phyloP scores from a whole-genome alignment of 2,113 vertebrate genomes.

The Labrus mixtus region DNA sequence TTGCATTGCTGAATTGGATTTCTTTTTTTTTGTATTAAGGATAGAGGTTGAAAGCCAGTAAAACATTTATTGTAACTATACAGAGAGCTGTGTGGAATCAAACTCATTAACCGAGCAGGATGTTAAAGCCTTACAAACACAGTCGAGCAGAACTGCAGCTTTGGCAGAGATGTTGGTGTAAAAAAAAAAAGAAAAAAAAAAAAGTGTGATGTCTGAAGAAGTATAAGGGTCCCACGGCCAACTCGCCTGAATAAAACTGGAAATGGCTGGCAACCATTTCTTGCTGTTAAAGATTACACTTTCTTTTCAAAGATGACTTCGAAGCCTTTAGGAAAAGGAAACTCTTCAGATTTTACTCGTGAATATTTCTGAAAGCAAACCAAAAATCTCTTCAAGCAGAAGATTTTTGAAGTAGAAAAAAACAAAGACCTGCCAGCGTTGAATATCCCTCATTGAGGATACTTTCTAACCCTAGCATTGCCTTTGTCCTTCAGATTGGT shows the following conservation, averaged over 20 bases:
- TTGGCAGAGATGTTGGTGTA: conserved; percentile 6
- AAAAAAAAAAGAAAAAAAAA: not conserved
- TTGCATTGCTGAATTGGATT: conserved; percentile 13
- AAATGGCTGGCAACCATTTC: conserved; percentile 24
- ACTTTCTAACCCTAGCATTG: conserved; percentile 4
- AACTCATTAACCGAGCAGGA: conserved; percentile 23
- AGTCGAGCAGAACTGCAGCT: conserved; percentile 15
- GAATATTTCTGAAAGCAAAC: conserved; percentile 7
- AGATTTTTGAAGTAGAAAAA: conserved; percentile 8
- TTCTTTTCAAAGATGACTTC: conserved; percentile 23
- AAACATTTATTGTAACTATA: conserved; percentile 30
- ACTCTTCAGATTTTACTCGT: not conserved
- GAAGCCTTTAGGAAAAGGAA: conserved; percentile 7
- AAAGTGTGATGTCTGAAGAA: conserved; percentile 10
- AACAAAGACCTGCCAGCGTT: not conserved
- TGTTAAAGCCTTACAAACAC: conserved; percentile 5
- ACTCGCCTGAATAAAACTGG: not conserved
- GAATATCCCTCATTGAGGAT: not conserved
- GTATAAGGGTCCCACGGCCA: conserved; percentile 10
- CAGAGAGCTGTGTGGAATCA: conserved; percentile 23
- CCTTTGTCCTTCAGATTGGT: conserved; percentile 17
- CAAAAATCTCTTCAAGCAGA: not conserved
- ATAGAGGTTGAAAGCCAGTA: conserved; percentile 22
- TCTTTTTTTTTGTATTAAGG: conserved; percentile 32
- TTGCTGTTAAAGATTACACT: not conserved